These are phyloP conservation scores for Aythya baeri DNA, from an alignment of 2,113 vertebrate species.

Conservation along the genomic window DNA sequence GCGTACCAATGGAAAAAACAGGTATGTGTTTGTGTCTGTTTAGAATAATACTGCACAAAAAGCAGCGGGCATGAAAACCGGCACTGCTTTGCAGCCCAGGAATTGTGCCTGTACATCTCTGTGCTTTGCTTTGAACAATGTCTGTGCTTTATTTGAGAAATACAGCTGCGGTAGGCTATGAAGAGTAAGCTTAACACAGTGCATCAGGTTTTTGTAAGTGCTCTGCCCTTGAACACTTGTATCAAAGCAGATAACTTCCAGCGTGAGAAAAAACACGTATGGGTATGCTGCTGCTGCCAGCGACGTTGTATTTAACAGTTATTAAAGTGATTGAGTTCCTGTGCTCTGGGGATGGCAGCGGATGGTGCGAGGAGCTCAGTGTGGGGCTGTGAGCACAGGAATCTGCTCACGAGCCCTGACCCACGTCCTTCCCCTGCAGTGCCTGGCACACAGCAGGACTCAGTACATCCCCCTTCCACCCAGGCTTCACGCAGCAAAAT, in stretches of 20 bases:
- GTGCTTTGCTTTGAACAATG: neutral
- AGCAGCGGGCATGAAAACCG: too few species aligned
- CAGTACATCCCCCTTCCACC: neutral
- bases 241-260: neutral
- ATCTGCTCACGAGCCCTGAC: neutral
- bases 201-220: neutral
- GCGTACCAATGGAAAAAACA: constrained; percentile 36
- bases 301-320: neutral
- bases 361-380: neutral
- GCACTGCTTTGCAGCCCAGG: neutral
- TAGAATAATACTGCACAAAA: neutral
- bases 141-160: neutral
- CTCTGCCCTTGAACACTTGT: neutral
- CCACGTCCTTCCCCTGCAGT: neutral
- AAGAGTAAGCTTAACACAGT: neutral
- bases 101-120: too few species aligned
- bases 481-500: neutral
- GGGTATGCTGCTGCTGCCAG: neutral
- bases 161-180: neutral
- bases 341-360: neutral
- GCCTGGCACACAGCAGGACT: neutral
- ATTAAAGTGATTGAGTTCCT: neutral
- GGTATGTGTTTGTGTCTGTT: constrained; percentile 41
- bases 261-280: neutral
- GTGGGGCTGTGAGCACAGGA: neutral